These are phyloP conservation scores for Diplodus puntazzo DNA, from an alignment of 2,797 vertebrate species.

Conservation along the genomic window DNA sequence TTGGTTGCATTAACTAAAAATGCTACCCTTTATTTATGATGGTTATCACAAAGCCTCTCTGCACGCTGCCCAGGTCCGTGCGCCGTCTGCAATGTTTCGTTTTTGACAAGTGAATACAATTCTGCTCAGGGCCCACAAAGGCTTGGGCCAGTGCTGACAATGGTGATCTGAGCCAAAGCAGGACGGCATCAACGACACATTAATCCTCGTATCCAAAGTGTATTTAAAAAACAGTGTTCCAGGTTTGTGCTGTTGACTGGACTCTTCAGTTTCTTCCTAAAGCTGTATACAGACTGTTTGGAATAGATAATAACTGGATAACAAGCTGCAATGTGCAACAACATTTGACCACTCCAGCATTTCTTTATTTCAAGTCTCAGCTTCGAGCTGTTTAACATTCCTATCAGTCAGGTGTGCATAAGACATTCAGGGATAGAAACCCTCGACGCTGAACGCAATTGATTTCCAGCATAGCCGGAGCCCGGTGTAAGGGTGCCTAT, in stretches of 20 bases:
- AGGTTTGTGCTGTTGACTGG: not conserved
- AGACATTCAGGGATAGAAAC: conserved; percentile 34
- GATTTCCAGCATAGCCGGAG: conserved; percentile 47
- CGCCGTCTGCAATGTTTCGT: too few relatives aligned
- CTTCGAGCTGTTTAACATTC: conserved; percentile 39
- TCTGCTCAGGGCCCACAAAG: not conserved
- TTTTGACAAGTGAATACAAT: not conserved
- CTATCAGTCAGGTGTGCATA: conserved; percentile 18
- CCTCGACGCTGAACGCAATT: conserved; percentile 41
- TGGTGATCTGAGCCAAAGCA: not conserved
- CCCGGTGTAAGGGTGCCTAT: conserved; percentile 6
- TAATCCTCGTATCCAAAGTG: not conserved
- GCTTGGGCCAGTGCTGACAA: not conserved
- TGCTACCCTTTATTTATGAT: too few relatives aligned
- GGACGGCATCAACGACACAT: not conserved
- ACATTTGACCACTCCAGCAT: not conserved
- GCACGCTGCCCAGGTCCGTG: too few relatives aligned
- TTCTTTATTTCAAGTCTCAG: conserved; percentile 5
- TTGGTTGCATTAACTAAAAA: too few relatives aligned
- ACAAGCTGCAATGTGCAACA: not conserved
- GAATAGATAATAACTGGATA: not conserved
- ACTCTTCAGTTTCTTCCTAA: not conserved
- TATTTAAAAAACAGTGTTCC: not conserved
- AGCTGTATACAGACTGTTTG: not conserved
- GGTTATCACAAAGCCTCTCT: too few relatives aligned